Evolutionary conservation across 1,140 invertebrate species (phyloP), one percentile per base, ranked within the genome.

Genomic region (Phocides pigmalion): DNA sequence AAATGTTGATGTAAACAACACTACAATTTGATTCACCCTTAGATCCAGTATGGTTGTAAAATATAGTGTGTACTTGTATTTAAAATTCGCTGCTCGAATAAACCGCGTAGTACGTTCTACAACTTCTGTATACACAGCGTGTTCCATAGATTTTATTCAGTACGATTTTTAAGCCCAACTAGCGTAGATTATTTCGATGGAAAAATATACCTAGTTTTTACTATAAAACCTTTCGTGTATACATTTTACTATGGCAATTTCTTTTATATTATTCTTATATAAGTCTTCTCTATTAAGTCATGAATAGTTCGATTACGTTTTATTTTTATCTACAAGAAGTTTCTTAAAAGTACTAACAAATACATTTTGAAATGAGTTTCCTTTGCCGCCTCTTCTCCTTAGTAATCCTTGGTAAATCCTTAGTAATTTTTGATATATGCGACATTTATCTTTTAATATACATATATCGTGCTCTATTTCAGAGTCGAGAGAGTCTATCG

Each of bases 401-500:
- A n/a, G n/a, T n/a, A n/a, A n/a, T n/a, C n/a, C n/a, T n/a, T n/a
- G n/a, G n/a, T n/a, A n/a, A n/a, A n/a, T n/a, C n/a, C n/a, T n/a
- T n/a, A n/a, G n/a, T n/a, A n/a, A n/a, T n/a, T n/a, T n/a, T n/a
- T n/a, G n/a, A n/a, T n/a, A n/a, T n/a, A n/a, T n/a, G n/a, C n/a
- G n/a, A n/a, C n/a, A n/a, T n/a, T n/a, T n/a, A n/a, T n/a, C n/a
- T n/a, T n/a, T n/a, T n/a, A n/a, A n/a, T n/a, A n/a, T n/a, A n/a
- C n/a, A 11, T 11, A 11, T 11, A n/a, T 32, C 9, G n/a, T 3
- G 8, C 66, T 46, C 9, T 32, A 25, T 83, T 80, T 20, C 88
- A 92, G 91, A 92, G 91, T 72, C 90, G 90, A 62, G 91, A 92
- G 64, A 92, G 85, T 46, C 71, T 92, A 19, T 92, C 89, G 20